phyloP scores from a whole-genome alignment of 2,888 invertebrate genomes.

The Amiota minor region DNA sequence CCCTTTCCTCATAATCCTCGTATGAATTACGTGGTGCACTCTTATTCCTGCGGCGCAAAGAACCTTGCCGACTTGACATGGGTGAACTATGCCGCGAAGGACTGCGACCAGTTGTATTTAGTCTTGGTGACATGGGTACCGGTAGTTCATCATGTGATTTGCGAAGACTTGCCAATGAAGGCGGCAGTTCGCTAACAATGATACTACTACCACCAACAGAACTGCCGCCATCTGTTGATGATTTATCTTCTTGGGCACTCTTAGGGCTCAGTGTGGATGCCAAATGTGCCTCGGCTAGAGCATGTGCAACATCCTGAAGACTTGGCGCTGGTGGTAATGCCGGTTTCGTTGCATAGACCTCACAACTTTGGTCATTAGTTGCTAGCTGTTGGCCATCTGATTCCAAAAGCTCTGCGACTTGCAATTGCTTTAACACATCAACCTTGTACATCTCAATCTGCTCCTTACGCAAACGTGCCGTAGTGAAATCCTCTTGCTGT shows the following conservation, averaged over 20 bases:
- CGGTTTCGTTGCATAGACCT: conserved; percentile 71
- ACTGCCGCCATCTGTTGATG: conserved; percentile 60
- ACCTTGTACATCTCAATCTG: conserved; percentile 89
- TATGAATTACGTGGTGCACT: conserved; percentile 82
- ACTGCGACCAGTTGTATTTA: conserved; percentile 62
- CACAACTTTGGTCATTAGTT: conserved; percentile 69
- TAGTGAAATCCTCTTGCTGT: conserved; percentile 92
- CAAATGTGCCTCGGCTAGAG: conserved; percentile 66
- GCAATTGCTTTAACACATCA: conserved; percentile 83
- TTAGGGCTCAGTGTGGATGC: conserved; percentile 66
- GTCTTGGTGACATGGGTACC: conserved; percentile 69
- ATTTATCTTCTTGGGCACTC: conserved; percentile 66
- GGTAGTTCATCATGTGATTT: conserved; percentile 72
- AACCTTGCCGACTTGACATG: conserved; percentile 76
- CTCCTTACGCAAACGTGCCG: conserved; percentile 89
- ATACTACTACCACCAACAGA: conserved; percentile 39
- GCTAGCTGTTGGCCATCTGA: conserved; percentile 78
- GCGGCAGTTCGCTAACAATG: conserved; percentile 44
- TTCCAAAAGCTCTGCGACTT: conserved; percentile 86
- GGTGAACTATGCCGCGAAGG: conserved; percentile 75
- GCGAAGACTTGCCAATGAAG: conserved; percentile 48
- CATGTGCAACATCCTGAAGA: conserved; percentile 72
- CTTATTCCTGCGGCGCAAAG: conserved; percentile 79
- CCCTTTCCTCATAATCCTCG: conserved; percentile 90
- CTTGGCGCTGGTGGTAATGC: conserved; percentile 71